These are phyloP conservation scores for Gallinago stenura DNA, from an alignment of 2,797 vertebrate species.

Conservation along the genomic window DNA sequence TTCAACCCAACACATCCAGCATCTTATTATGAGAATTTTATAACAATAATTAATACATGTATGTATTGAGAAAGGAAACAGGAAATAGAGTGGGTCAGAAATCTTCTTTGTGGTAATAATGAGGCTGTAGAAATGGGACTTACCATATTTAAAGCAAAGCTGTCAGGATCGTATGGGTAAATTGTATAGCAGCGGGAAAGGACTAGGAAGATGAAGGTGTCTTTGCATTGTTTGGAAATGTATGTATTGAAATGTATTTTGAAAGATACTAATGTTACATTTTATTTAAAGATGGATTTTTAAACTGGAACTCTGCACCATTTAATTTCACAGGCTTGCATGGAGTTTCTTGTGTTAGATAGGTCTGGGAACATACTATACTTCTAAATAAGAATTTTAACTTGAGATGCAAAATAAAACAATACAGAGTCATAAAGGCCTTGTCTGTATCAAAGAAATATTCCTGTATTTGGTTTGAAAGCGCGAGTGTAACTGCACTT, in stretches of 20 bases:
- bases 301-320: neutral
- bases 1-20: neutral
- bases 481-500: neutral
- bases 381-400: neutral
- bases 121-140: neutral
- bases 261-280: neutral
- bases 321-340: neutral
- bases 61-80: neutral
- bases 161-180: neutral
- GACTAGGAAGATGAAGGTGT: neutral
- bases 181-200: neutral
- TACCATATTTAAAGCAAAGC: neutral
- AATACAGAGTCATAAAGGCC: neutral
- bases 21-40: neutral
- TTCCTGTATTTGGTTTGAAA: neutral
- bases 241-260: slow-evolving; percentile 29
- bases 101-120: neutral
- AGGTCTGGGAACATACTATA: neutral
- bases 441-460: neutral
- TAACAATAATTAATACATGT: neutral
- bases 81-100: neutral
- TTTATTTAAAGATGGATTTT: slow-evolving; percentile 25
- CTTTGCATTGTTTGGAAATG: slow-evolving; percentile 15
- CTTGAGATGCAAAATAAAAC: neutral
- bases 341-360: neutral